These are phyloP conservation scores for Parazoanthus atlanticus DNA, from an alignment of 92 coral and sea anemone species.

Conservation along the genomic window DNA sequence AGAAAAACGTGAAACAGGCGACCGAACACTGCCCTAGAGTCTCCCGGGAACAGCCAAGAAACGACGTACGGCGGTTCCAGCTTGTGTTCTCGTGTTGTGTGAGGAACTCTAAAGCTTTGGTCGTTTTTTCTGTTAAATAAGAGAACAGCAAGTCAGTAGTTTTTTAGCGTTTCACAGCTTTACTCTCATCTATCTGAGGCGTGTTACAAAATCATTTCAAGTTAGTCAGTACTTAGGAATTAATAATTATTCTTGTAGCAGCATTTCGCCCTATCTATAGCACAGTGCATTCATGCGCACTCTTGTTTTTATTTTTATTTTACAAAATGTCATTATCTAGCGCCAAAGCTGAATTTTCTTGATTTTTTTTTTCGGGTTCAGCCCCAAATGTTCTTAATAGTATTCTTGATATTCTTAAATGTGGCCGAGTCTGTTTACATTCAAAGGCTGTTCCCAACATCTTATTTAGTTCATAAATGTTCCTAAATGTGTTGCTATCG, in stretches of 20 bases:
- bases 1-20: conserved; percentile 51
- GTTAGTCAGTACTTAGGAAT: not conserved
- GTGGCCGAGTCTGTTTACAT: no score
- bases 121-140: conserved; percentile 2
- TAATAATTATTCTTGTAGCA: not conserved
- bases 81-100: not conserved
- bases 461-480: no score
- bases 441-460: not conserved
- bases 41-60: conserved; percentile 70
- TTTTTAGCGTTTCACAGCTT: not conserved
- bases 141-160: not conserved
- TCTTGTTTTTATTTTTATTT: no score
- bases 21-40: conserved; percentile 73
- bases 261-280: not conserved
- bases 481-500: no score
- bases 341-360: no score
- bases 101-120: not conserved
- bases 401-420: no score
- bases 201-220: not conserved
- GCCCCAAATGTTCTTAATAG: no score
- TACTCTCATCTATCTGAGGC: not conserved
- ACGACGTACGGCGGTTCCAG: conserved; percentile 57
- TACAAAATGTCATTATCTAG: no score
- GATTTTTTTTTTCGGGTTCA: no score
- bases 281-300: no score